These are phyloP conservation scores for Gambusia yucatana DNA, from an alignment of 2,797 vertebrate species.

Conservation along the genomic window DNA sequence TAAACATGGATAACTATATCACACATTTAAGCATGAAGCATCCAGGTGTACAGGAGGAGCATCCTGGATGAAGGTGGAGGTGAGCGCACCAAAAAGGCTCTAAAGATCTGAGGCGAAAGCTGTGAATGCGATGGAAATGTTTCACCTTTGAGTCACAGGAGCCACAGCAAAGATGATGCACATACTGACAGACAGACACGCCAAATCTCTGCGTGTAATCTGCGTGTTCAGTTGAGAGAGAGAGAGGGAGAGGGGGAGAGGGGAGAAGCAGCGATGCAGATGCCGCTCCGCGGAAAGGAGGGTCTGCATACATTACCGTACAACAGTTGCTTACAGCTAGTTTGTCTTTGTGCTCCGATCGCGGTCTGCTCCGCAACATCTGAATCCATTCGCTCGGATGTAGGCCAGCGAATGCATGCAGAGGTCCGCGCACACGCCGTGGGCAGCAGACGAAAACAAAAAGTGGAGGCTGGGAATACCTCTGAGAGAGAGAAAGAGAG, in stretches of 20 bases:
- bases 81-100: conserved; percentile 43
- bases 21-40: conserved; percentile 1
- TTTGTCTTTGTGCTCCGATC: conserved; percentile 74
- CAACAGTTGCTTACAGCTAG: conserved; percentile 72
- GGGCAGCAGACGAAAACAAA: conserved; percentile 47
- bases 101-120: conserved; percentile 33
- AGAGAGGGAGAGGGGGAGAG: conserved; percentile 19
- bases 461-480: conserved; percentile 57
- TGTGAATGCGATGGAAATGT: conserved; percentile 19
- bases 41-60: conserved; percentile 11
- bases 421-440: conserved; percentile 40
- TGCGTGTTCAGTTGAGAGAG: conserved; percentile 42
- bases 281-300: conserved; percentile 51
- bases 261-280: conserved; percentile 51
- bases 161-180: conserved; percentile 44
- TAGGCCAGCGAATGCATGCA: conserved; percentile 54
- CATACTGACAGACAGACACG: conserved; percentile 61
- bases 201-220: conserved; percentile 56
- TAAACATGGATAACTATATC: not conserved
- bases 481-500: conserved; percentile 32
- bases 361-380: conserved; percentile 58
- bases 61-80: conserved; percentile 40
- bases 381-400: conserved; percentile 61
- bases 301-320: conserved; percentile 64
- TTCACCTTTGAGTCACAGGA: conserved; percentile 41